phyloP scores from a whole-genome alignment of 2,888 invertebrate species.

The Lithophane leautieri region DNA sequence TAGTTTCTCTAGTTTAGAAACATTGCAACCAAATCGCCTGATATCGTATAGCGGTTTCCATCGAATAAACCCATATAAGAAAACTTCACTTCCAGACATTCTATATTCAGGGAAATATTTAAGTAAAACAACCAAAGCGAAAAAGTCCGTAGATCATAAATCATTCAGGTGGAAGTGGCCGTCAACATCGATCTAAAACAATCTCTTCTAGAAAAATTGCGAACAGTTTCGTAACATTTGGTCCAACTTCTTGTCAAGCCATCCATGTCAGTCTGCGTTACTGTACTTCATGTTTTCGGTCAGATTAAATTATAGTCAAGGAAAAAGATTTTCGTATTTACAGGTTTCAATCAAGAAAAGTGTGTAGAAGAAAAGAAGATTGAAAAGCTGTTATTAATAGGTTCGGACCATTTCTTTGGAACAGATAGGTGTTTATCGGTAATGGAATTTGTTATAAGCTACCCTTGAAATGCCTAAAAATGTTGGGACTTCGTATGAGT shows the following conservation, averaged over 20 bases:
- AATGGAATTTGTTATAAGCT: slow-evolving; percentile 43
- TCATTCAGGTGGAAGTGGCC: slow-evolving; percentile 62
- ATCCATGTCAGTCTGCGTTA: slow-evolving; percentile 67
- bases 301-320: slow-evolving; percentile 66
- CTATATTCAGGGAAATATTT: background rate
- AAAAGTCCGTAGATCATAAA: slow-evolving; percentile 41
- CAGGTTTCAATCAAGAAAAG: slow-evolving; percentile 68
- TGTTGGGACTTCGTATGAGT: background rate
- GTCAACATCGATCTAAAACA: slow-evolving; percentile 66
- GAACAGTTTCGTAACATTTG: slow-evolving; percentile 51
- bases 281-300: slow-evolving; percentile 60
- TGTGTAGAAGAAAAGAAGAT: slow-evolving; percentile 50
- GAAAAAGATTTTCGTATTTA: slow-evolving; percentile 64
- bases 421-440: slow-evolving; percentile 26
- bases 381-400: slow-evolving; percentile 49
- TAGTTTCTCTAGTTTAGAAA: background rate
- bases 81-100: background rate
- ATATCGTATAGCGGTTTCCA: background rate
- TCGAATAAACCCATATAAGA: background rate
- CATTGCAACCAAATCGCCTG: background rate
- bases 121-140: slow-evolving; percentile 8
- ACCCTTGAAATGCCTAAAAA: slow-evolving; percentile 11
- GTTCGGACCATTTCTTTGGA: slow-evolving; percentile 19
- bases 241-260: slow-evolving; percentile 65
- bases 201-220: slow-evolving; percentile 59